These are phyloP conservation scores for Tipula confusa DNA, from an alignment of 2,888 invertebrate species.

Conservation along the genomic window DNA sequence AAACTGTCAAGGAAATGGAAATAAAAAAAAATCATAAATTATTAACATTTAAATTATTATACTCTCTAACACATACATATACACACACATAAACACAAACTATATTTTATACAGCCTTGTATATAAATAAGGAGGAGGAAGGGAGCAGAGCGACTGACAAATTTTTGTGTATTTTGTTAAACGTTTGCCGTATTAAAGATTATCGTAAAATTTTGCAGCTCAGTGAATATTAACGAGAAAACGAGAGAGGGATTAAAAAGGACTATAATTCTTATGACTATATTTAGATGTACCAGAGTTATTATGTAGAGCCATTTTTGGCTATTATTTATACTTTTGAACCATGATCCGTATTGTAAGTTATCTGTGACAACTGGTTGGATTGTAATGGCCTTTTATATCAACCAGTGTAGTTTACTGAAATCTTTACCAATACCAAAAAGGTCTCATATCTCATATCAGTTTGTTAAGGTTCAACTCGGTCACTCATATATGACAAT, in stretches of 20 bases:
- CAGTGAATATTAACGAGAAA: not conserved
- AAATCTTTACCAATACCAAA: too few species aligned
- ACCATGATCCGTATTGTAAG: not conserved
- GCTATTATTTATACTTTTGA: not conserved
- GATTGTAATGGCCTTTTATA: too few species aligned
- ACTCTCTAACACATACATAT: not conserved
- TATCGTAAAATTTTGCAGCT: slow-evolving; percentile 14
- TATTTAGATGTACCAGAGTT: not conserved
- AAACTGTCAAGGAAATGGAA: slow-evolving; percentile 15
- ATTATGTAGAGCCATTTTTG: not conserved
- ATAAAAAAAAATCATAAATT: not conserved
- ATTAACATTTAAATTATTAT: slow-evolving; percentile 6
- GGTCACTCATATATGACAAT: too few species aligned
- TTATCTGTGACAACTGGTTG: not conserved
- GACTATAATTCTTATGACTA: not conserved
- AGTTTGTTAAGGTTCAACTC: too few species aligned
- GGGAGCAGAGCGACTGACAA: not conserved
- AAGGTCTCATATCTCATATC: too few species aligned
- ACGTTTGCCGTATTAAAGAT: not conserved
- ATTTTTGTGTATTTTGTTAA: not conserved
- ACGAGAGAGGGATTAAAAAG: not conserved
- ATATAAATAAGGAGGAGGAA: not conserved
- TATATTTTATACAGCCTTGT: too few species aligned
- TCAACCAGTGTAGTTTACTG: too few species aligned
- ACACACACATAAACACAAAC: too few species aligned